These are phyloP conservation scores for Onychostruthus taczanowskii DNA, from an alignment of 2,113 vertebrate genomes.

Conservation along the genomic window DNA sequence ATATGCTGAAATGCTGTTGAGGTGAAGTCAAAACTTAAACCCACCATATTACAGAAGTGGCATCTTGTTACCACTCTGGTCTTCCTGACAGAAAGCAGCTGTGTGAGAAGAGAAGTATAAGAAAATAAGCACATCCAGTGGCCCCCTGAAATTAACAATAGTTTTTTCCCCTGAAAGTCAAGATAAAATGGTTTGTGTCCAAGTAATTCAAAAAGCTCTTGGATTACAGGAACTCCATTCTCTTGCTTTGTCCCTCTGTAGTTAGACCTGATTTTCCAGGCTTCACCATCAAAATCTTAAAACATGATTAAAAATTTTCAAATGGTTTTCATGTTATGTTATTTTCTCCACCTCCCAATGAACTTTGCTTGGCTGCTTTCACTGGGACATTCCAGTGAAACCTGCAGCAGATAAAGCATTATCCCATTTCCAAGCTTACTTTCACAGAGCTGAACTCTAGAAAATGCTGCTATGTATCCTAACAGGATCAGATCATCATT, in stretches of 20 bases:
- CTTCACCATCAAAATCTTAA: neutral
- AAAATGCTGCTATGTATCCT: neutral
- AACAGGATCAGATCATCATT: neutral
- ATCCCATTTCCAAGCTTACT: neutral
- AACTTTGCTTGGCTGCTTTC: neutral
- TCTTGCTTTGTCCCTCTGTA: neutral
- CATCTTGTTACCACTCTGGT: neutral
- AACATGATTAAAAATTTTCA: neutral
- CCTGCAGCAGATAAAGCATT: neutral
- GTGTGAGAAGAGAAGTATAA: neutral
- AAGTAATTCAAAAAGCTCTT: neutral
- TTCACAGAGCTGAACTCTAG: neutral
- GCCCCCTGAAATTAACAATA: neutral
- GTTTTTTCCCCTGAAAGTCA: neutral
- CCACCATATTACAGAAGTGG: neutral
- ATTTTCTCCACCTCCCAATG: neutral
- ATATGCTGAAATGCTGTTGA: neutral
- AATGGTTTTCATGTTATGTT: neutral
- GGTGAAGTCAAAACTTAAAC: neutral
- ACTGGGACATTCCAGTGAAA: neutral
- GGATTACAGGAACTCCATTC: neutral
- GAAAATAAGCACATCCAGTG: neutral
- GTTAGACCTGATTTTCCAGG: neutral
- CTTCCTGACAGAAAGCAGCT: neutral
- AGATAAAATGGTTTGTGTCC: neutral